Percentiles rank a stretch among this genome's conserved stretches.
These are phyloP conservation scores for Protobothrops mucrosquamatus DNA, from an alignment of 2,113 vertebrate genomes.

Conservation along the genomic window DNA sequence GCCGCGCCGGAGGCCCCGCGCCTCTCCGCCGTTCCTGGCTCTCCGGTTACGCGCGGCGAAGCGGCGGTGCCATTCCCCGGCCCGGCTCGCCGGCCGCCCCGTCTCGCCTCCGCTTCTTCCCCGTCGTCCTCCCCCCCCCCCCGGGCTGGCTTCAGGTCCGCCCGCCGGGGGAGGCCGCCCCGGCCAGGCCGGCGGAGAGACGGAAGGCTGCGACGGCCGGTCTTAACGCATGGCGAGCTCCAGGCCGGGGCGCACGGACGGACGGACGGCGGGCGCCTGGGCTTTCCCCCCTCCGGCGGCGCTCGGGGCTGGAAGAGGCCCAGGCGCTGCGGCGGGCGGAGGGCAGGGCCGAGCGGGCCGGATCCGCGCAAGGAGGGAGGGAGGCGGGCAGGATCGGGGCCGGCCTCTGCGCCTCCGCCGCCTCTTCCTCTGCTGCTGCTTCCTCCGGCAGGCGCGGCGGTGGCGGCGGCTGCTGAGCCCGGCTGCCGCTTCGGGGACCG, in stretches of 20 bases:
- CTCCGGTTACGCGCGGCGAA: constrained; percentile 9
- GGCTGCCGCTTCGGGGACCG: not conserved
- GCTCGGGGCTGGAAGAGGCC: not conserved
- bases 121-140: constrained; percentile 8
- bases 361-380: constrained; percentile 45
- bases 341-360: constrained; percentile 50
- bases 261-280: not conserved
- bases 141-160: not conserved
- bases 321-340: constrained; percentile 39
- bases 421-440: not conserved
- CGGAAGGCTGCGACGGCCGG: constrained; percentile 25
- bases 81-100: constrained; percentile 61
- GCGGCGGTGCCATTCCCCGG: constrained; percentile 63
- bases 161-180: not conserved
- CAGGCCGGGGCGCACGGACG: not conserved
- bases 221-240: not conserved
- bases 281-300: not conserved
- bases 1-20: constrained; percentile 61
- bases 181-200: constrained; percentile 52
- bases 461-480: not conserved
- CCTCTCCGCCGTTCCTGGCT: not conserved
- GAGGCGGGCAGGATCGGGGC: not conserved
- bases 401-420: not conserved
- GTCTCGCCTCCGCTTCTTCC: constrained; percentile 34
- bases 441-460: constrained; percentile 7